phyloP scores from a whole-genome alignment of 2,113 vertebrate genomes.

The Solenodon paradoxus region DNA sequence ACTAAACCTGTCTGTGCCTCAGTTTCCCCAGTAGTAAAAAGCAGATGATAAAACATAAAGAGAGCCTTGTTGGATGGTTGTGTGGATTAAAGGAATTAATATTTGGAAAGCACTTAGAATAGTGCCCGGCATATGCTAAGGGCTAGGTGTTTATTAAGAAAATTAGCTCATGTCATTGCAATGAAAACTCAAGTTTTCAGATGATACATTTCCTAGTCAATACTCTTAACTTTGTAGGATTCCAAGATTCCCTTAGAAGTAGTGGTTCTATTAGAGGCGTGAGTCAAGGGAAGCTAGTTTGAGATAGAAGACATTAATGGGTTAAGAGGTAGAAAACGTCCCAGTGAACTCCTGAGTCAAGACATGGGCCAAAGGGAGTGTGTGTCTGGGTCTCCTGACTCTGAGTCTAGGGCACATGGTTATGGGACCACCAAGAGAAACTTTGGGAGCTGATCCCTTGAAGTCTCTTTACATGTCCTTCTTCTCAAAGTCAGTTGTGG shows the following conservation, averaged over 20 bases:
- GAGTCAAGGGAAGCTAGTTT: neutral
- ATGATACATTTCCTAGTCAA: neutral
- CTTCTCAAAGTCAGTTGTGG: neutral
- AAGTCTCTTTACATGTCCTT: neutral
- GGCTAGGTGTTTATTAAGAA: neutral
- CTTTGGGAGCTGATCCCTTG: neutral
- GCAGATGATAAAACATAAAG: neutral
- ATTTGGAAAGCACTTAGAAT: neutral
- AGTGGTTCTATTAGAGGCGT: neutral
- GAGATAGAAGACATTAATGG: neutral
- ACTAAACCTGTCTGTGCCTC: neutral
- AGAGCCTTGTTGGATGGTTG: neutral
- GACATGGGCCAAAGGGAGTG: neutral
- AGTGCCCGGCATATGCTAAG: neutral
- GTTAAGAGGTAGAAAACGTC: neutral
- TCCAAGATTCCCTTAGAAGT: neutral
- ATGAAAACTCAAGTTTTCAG: neutral
- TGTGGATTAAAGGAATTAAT: neutral
- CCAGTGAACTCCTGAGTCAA: neutral
- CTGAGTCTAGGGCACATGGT: too few relatives aligned
- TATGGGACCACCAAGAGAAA: neutral
- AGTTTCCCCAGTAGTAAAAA: neutral
- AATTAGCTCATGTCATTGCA: neutral
- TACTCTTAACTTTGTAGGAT: neutral
- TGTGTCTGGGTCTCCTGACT: neutral